Base-by-base conservation (phyloP, 2,797 vertebrate species). In the Brotogeris chrysoptera region DNA sequence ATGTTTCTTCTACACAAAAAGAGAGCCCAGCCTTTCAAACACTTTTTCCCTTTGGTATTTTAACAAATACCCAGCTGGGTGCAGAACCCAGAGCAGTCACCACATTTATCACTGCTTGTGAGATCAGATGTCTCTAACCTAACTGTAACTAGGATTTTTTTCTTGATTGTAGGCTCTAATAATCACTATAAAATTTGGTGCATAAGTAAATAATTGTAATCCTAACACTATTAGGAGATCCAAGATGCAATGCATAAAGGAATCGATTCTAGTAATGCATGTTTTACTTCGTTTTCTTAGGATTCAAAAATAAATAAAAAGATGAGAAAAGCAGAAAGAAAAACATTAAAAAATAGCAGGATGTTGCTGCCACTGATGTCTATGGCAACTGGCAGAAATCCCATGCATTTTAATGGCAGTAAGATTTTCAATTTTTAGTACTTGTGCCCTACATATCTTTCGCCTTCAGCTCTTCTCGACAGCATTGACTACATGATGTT, bases 401-500 rank as follows among this genome's bases (percentile, higher is more conserved):
- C 89, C 87, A 94, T 94, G 87, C 85, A 88, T 96, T 95, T 96
- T 92, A 96, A 90, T 94, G 65, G 92, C 5, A 94, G 66, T 47
- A 93, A 88, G 87, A 96, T 73, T 92, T 96, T 92, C 95, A 92
- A 36, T 92, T 97, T 96, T 95, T 97, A 96, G 91, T 92, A 84
- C 92, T 96, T 86, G 69, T 93, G 89, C 90, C 88, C 94, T 97
- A 96, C 72, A 94, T 96, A 94, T 96, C 93, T 96, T 96, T 96
- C 0, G 57, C 89, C 92, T 95, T 96, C 91, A 95, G 92, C 84
- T 97, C 89, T 94, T 93, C 89, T 93, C 57, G 0, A 94, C 93
- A 93, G 76, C 92, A 95, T 72, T 96, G 90, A 91, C 65, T 95
- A 84, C 78, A 84, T 69, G 87, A 94, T 95, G 84, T 91, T 90